Evolutionary conservation across 2,888 invertebrate species (phyloP).

Genomic region (Macrosoma leucophasiata): DNA sequence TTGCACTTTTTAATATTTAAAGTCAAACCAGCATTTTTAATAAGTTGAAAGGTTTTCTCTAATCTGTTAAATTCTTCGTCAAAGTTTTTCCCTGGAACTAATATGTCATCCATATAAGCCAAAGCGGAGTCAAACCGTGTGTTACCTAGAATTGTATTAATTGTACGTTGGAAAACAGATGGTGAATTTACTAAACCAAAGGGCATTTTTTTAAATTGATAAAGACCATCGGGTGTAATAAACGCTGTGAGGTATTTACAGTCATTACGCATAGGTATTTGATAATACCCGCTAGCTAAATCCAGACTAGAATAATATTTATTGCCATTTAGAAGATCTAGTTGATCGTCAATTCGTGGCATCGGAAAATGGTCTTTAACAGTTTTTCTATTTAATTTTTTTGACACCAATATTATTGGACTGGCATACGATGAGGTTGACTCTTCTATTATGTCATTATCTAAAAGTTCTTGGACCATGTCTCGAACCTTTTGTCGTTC

Average conservation of each 20-base stretch:
- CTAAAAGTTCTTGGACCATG: conserved; percentile 21
- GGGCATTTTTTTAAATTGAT: conserved; percentile 13
- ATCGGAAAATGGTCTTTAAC: conserved; percentile 14
- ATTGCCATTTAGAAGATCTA: conserved; percentile 12
- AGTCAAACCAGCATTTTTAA: too few relatives aligned
- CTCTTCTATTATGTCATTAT: conserved; percentile 23
- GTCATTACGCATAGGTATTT: conserved; percentile 9
- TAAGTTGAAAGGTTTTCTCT: too few relatives aligned
- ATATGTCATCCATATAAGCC: too few relatives aligned
- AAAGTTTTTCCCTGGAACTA: too few relatives aligned
- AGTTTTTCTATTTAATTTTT: conserved; percentile 14
- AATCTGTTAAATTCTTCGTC: too few relatives aligned
- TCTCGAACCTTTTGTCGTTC: conserved; percentile 22
- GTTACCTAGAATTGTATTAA: too few relatives aligned
- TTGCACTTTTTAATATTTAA: too few relatives aligned
- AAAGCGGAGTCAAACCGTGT: too few relatives aligned
- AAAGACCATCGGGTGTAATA: conserved; percentile 14
- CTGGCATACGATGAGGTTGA: conserved; percentile 24
- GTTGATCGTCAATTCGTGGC: conserved; percentile 14
- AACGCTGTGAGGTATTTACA: conserved; percentile 12
- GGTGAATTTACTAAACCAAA: conserved; percentile 16
- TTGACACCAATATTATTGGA: conserved; percentile 23
- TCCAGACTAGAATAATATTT: conserved; percentile 12
- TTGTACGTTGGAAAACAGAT: conserved; percentile 13
- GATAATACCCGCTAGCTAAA: conserved; percentile 14